Base-by-base conservation (phyloP, 2,888 invertebrate genomes). In the Trissolcus brochymenae region DNA sequence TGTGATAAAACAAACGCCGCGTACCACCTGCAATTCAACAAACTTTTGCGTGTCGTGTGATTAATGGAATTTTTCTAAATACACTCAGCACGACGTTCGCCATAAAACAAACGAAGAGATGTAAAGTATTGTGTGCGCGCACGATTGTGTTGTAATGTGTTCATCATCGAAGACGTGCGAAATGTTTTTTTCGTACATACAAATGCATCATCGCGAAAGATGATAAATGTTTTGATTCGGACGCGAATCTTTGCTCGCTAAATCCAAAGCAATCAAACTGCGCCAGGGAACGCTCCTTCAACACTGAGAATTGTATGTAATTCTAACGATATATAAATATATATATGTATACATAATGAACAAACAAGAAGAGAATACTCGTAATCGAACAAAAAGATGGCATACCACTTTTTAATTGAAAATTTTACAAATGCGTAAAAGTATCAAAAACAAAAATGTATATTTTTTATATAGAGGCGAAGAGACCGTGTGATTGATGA, bases 401-500 rank as follows among this genome's bases (percentile, higher is more conserved):
- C 78, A 57, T 61, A 72, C 75, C 55, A 76, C 59, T 66, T 76
- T 78, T 78, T 68, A 75, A 78, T 78, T 78, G 79, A 73, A 35
- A 35, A 76, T 76, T 66, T 68, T 70, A 76, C 76, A 66, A 76
- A 79, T 68, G 73, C 70, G 73, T 70, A 73, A 73, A 76, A 66
- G 76, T 76, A 79, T 76, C 79, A 79, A 79, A 73, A 79, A 76
- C 66, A 59, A 79, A 68, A 51, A 70, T 79, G 68, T 76, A 79
- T 76, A 73, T 79, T 79, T 79, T 79, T 73, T 79, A 79, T 79
- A 79, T 75, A 76, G 65, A 76, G 72, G 73, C 66, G 72, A 79
- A 76, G 72, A 75, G 78, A 76, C 67, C 75, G 79, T 76, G 76
- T 79, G 79, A 79, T 79, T 79, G 76, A 79, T 79, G 79, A 79